Evolutionary conservation across 2,113 vertebrate species (phyloP).

Genomic region (Smithornis capensis): DNA sequence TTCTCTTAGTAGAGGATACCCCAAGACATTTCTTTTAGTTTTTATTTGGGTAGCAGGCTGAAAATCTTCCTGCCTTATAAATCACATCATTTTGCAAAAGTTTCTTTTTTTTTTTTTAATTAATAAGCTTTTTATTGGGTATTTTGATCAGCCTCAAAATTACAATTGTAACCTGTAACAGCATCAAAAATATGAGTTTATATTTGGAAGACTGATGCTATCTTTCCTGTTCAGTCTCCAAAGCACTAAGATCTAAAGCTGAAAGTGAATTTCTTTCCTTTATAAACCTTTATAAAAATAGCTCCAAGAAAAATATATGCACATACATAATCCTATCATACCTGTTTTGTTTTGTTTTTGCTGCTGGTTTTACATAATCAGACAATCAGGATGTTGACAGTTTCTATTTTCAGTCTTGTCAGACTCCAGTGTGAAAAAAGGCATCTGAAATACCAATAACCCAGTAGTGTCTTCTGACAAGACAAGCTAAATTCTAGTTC

Average conservation of each 20-base stretch:
- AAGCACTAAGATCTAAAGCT: not conserved
- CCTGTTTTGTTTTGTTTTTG: not conserved
- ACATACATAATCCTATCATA: slow-evolving; percentile 41
- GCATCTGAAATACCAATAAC: not conserved
- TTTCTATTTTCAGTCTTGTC: slow-evolving; percentile 32
- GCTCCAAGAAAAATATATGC: slow-evolving; percentile 17
- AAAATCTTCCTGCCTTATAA: not conserved
- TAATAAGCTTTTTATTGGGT: not conserved
- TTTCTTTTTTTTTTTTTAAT: not conserved
- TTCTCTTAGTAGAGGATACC: not conserved
- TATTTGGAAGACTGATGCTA: not conserved
- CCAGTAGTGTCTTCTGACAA: not conserved
- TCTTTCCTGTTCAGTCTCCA: not conserved
- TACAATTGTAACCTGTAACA: not conserved
- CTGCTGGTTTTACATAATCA: slow-evolving; percentile 34
- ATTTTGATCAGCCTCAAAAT: not conserved
- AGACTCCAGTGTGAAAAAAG: not conserved
- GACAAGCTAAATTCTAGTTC: not conserved
- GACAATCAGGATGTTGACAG: slow-evolving; percentile 10
- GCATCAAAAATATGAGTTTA: not conserved
- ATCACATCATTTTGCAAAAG: not conserved
- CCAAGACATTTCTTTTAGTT: not conserved
- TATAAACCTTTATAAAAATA: not conserved
- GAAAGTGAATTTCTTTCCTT: not conserved
- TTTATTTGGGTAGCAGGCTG: not conserved